Evolutionary conservation across 2,113 vertebrate species (phyloP).

Genomic region (Pterocles gutturalis): DNA sequence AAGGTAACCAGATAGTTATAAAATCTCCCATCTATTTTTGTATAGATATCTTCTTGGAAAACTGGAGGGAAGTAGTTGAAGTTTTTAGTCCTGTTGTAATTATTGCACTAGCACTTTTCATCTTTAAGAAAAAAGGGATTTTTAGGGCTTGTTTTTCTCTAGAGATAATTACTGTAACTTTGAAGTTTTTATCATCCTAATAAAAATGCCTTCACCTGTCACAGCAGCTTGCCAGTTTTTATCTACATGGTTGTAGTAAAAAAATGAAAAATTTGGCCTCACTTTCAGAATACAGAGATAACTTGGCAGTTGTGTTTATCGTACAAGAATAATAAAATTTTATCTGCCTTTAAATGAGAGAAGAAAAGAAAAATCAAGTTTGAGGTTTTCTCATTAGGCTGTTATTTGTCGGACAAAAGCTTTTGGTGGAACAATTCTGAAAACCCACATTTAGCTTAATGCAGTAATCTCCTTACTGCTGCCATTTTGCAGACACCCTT

Average conservation of each 20-base stretch:
- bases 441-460: background rate
- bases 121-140: background rate
- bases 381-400: constrained; percentile 6
- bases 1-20: background rate
- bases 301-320: background rate
- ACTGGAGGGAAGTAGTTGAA: background rate
- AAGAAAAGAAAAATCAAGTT: background rate
- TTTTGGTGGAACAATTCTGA: background rate
- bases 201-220: constrained; percentile 35
- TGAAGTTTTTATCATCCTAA: constrained; percentile 8
- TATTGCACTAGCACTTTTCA: background rate
- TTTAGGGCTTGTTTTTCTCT: background rate
- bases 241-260: background rate
- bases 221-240: constrained; percentile 30
- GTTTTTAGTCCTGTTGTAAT: background rate
- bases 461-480: background rate
- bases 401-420: background rate
- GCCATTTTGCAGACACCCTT: constrained; percentile 3
- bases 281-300: background rate
- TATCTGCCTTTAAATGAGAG: constrained; percentile 1
- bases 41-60: background rate
- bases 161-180: background rate
- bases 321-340: background rate
- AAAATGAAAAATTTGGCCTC: background rate
- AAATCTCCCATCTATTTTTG: background rate